Evolutionary conservation across 2,113 vertebrate species (phyloP).

Genomic region (Anseranas semipalmata): DNA sequence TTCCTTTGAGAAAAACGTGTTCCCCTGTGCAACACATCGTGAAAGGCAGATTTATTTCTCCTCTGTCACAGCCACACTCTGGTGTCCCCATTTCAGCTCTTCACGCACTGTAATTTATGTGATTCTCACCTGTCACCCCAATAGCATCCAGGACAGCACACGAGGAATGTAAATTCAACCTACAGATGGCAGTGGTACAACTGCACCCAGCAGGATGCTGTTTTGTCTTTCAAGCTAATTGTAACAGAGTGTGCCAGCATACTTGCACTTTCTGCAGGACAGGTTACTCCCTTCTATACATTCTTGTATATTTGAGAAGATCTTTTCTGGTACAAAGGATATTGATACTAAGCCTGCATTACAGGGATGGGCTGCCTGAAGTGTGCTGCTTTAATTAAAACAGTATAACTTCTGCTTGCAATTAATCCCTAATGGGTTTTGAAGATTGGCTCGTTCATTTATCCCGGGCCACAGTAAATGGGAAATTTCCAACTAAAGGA

Average conservation of each 20-base stretch:
- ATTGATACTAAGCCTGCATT: neutral
- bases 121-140: neutral
- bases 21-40: no score
- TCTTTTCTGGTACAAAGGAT: neutral
- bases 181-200: neutral
- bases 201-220: neutral
- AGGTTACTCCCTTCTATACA: neutral
- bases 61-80: neutral
- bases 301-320: neutral
- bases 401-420: neutral
- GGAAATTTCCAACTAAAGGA: neutral
- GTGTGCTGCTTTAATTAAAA: slow-evolving; percentile 4
- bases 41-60: neutral
- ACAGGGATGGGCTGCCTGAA: neutral
- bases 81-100: neutral
- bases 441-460: neutral
- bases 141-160: neutral
- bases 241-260: neutral
- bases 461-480: neutral
- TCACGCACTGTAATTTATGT: neutral
- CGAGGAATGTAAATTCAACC: neutral
- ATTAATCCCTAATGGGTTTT: neutral
- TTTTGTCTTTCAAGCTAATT: neutral
- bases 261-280: neutral
- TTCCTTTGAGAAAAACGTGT: neutral